Evolutionary conservation across 2,113 vertebrate genomes (phyloP), one percentile per base, ranked within the genome.

Genomic region (Cyprinodon variegatus): DNA sequence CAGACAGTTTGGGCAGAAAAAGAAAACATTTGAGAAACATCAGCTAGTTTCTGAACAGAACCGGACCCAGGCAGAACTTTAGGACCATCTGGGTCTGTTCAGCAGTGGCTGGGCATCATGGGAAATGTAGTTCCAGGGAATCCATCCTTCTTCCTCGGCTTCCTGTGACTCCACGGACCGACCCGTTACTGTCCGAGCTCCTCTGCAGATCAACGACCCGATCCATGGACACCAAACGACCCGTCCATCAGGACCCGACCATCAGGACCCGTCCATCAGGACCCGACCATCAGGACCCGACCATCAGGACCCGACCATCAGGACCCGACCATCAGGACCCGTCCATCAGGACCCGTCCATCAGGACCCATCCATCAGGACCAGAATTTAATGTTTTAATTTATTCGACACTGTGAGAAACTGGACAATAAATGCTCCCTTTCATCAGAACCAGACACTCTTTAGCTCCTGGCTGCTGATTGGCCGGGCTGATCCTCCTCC

Each of bases 1-100:
- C 7, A 15, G 75, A 75, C 71, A 77, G 72, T 76, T 4, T 4
- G 41, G 43, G 77, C 67, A 60, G 73, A 40, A 63, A 76, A 50
- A 40, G 0, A 65, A 72, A 71, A 50, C 36, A 17, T 57, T 66
- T 60, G 48, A 76, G 67, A 41, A 69, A 78, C 72, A 22, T 73
- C 39, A 60, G 37, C 29, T 29, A 63, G 70, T 79, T 68, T 83
- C 67, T 48, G 72, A 48, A 84, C 72, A 4, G 82, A 83, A 79
- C 71, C 60, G 65, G 65, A 85, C 20, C 78, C 57, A 78, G 76
- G 7, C 70, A 63, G 43, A 43, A 50, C 37, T 37, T 66, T 76
- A n/a, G 8, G 12, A 45, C 8, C 46, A 60, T 37, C 62, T 43
- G 4, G 61, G 72, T 79, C 1, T 20, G 1, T 29, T 29, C 29